Evolutionary conservation across 2,797 vertebrate genomes (phyloP).

Genomic region (Sebastes jordani): DNA sequence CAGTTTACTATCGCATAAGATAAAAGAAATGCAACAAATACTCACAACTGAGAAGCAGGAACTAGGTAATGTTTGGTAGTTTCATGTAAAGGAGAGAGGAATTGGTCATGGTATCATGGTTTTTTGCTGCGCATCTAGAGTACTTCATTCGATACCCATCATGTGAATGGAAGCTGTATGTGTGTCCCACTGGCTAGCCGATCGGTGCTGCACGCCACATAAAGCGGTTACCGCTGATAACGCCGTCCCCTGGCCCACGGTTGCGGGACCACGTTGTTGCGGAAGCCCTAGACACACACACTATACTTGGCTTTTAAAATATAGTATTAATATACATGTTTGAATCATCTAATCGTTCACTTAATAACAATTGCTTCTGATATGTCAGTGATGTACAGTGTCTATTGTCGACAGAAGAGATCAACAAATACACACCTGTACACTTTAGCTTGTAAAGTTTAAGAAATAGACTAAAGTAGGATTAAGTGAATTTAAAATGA

Average conservation of each 20-base stretch:
- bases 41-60: not conserved
- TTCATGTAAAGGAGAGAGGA: not conserved
- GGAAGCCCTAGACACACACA: too few species aligned
- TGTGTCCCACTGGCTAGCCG: too few species aligned
- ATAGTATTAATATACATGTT: not conserved
- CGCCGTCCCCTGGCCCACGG: too few species aligned
- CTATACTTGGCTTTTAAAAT: too few species aligned
- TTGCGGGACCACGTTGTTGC: fast-evolving
- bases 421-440: not conserved
- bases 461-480: not conserved
- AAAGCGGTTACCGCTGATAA: too few species aligned
- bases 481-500: not conserved
- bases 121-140: too few species aligned
- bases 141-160: too few species aligned
- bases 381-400: not conserved
- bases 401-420: not conserved
- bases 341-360: not conserved
- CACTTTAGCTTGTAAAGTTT: not conserved
- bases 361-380: not conserved
- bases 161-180: too few species aligned
- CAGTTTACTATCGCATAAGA: not conserved
- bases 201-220: too few species aligned
- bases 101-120: too few species aligned
- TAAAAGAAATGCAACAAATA: not conserved
- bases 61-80: not conserved